phyloP scores from a whole-genome alignment of 2,113 vertebrate genomes.

The Campylomormyrus numenius region DNA sequence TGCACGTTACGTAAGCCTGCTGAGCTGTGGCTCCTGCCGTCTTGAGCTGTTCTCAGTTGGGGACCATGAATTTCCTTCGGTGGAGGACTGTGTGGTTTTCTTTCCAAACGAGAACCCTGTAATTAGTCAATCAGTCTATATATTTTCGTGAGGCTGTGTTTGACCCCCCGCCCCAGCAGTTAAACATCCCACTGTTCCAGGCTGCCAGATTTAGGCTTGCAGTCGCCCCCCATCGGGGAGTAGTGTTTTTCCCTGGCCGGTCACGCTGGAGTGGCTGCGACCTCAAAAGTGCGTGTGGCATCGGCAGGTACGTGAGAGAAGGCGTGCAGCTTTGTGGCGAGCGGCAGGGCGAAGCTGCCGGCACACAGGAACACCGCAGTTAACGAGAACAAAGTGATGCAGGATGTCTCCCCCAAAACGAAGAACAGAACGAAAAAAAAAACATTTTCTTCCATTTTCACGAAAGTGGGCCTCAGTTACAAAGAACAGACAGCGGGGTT shows the following conservation, averaged over 20 bases:
- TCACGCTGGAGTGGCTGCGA: background rate
- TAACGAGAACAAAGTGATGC: background rate
- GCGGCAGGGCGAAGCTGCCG: background rate
- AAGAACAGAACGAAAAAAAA: background rate
- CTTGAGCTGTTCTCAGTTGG: background rate
- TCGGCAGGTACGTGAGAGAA: conserved; percentile 9
- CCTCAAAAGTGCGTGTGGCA: background rate
- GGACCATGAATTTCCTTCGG: background rate
- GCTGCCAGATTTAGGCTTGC: background rate
- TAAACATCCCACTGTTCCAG: background rate
- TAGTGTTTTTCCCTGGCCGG: background rate
- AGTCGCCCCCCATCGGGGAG: background rate
- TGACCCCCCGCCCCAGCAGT: background rate
- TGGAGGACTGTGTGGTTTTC: background rate
- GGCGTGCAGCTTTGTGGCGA: background rate
- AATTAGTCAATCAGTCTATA: background rate
- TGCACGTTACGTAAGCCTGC: background rate
- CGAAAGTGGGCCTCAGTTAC: background rate
- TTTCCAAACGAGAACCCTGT: background rate
- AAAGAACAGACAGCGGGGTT: background rate
- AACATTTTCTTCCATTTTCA: conserved; percentile 1
- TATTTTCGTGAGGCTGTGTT: background rate
- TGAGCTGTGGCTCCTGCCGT: background rate
- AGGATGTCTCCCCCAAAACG: conserved; percentile 4
- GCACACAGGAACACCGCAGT: background rate